phyloP scores from a whole-genome alignment of 2,797 vertebrate genomes.

The Myiotriccus ornatus region DNA sequence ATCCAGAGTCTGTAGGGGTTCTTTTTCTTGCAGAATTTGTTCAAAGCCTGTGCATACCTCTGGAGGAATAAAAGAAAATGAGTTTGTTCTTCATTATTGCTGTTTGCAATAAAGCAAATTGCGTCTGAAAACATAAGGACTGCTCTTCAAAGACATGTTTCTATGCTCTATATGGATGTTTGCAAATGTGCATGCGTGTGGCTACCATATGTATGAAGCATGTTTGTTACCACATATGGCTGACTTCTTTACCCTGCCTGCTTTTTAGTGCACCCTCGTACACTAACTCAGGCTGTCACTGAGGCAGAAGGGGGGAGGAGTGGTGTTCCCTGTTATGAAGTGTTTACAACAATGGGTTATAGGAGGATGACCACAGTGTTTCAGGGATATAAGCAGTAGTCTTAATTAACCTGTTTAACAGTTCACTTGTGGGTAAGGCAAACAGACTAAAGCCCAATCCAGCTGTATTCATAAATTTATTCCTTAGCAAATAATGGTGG shows the following conservation, averaged over 20 bases:
- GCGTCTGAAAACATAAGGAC: slow-evolving; percentile 35
- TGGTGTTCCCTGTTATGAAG: not conserved
- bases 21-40: slow-evolving; percentile 26
- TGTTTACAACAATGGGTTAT: not conserved
- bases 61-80: slow-evolving; percentile 29
- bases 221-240: not conserved
- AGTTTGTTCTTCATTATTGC: slow-evolving; percentile 43
- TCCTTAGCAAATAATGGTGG: slow-evolving; percentile 71
- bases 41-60: slow-evolving; percentile 42
- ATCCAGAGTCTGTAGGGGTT: slow-evolving; percentile 50
- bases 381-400: not conserved
- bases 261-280: not conserved
- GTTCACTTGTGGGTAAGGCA: slow-evolving; percentile 35
- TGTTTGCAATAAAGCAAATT: slow-evolving; percentile 25
- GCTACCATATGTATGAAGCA: slow-evolving; percentile 23
- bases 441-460: slow-evolving; percentile 6
- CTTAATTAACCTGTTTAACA: slow-evolving; percentile 45
- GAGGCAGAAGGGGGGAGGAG: not conserved
- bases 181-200: not conserved
- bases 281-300: slow-evolving; percentile 10
- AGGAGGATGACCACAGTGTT: not conserved
- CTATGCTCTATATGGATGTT: not conserved
- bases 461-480: slow-evolving; percentile 65
- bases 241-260: slow-evolving; percentile 6
- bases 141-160: slow-evolving; percentile 6